A percentile compares a stretch with the other conserved stretches of the same genome.
These are phyloP conservation scores for Ceratothoa steindachneri DNA, from an alignment of 2,888 invertebrate species.

Conservation along the genomic window DNA sequence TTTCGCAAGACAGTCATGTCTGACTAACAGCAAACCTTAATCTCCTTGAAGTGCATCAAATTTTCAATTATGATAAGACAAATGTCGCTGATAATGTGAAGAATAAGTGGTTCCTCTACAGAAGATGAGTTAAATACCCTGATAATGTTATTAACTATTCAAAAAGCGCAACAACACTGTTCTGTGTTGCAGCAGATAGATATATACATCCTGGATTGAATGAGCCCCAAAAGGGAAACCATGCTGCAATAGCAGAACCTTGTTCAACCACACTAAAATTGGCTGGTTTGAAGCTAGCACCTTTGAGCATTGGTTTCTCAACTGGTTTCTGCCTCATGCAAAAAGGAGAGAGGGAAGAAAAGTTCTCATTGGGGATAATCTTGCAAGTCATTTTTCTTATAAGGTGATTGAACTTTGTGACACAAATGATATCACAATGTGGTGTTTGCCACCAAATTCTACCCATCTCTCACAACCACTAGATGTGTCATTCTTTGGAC, in stretches of 20 bases:
- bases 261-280: neutral
- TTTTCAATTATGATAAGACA: constrained; percentile 9
- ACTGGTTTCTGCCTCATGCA: constrained; percentile 1
- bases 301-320: neutral
- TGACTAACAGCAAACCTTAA: neutral
- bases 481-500: constrained; percentile 14
- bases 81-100: neutral
- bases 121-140: neutral
- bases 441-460: constrained; percentile 19
- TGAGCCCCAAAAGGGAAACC: neutral
- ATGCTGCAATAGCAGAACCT: neutral
- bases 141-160: neutral
- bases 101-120: neutral
- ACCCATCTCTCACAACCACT: constrained; percentile 19
- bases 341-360: neutral
- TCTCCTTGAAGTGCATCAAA: neutral
- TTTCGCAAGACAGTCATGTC: neutral
- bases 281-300: neutral
- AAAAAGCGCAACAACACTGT: neutral
- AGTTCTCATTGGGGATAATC: constrained; percentile 19
- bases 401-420: constrained; percentile 6
- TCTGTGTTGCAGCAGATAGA: neutral
- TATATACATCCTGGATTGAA: neutral
- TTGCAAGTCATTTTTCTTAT: neutral
- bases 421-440: constrained; percentile 3